Percentiles rank a stretch among this genome's conserved stretches.
These are phyloP conservation scores for Eolophus roseicapilla DNA, from an alignment of 2,113 vertebrate genomes.

Conservation along the genomic window DNA sequence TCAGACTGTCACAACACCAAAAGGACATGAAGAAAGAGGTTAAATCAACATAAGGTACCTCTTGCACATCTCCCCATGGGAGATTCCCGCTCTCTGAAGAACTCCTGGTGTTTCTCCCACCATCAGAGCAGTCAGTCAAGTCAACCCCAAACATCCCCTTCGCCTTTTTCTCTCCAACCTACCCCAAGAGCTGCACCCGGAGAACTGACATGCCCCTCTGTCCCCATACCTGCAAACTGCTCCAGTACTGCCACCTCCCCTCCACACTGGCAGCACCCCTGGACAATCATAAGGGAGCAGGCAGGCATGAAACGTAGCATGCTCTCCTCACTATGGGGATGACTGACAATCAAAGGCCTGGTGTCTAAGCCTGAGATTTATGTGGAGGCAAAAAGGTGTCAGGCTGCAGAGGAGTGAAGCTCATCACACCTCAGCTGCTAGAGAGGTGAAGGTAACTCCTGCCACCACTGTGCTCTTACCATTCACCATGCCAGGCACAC, in stretches of 20 bases:
- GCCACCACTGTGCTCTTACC: conserved; percentile 60
- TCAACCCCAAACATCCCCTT: neutral
- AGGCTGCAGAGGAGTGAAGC: neutral
- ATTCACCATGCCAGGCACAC: conserved; percentile 50
- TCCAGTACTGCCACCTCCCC: neutral
- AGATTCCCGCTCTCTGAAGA: neutral
- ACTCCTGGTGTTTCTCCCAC: neutral
- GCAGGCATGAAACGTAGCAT: neutral
- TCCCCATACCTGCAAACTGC: neutral
- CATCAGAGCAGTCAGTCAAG: neutral
- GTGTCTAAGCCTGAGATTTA: neutral
- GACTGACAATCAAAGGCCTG: neutral
- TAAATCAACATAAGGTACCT: neutral
- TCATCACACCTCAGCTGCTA: neutral
- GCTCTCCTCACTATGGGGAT: neutral
- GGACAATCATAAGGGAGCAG: neutral
- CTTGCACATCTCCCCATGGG: neutral
- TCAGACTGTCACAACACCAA: conserved; percentile 44
- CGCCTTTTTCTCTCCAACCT: neutral
- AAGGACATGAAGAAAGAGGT: neutral
- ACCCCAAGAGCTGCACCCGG: neutral
- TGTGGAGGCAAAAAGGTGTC: accelerated
- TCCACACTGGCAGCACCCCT: neutral
- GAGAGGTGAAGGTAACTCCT: neutral
- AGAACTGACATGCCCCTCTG: neutral